Percentiles rank a stretch among this genome's conserved stretches.
These are phyloP conservation scores for Brachyopa scutellaris DNA, from an alignment of 2,888 invertebrate species.

Conservation along the genomic window DNA sequence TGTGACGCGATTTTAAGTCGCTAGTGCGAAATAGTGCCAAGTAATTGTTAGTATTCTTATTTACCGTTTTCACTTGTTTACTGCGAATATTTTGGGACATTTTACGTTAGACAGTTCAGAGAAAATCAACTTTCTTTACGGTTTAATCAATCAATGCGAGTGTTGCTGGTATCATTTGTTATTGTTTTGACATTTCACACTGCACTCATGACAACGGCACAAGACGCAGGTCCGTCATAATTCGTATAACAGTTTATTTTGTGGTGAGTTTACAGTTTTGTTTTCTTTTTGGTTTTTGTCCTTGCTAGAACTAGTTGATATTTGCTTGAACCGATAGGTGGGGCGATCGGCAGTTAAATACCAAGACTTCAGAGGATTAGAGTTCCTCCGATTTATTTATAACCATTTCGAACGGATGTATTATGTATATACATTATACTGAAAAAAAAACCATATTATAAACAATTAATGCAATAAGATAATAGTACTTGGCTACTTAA, in stretches of 20 bases:
- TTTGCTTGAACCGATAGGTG: too few relatives aligned
- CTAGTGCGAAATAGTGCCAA: slow-evolving; percentile 13
- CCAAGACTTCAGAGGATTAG: too few relatives aligned
- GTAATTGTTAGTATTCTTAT: slow-evolving; percentile 13
- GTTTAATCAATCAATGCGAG: slow-evolving; percentile 52
- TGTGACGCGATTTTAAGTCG: slow-evolving; percentile 14
- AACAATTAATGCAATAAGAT: too few relatives aligned
- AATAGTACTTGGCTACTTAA: too few relatives aligned
- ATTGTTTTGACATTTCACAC: slow-evolving; percentile 59
- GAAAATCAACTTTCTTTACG: not conserved
- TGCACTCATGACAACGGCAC: slow-evolving; percentile 61
- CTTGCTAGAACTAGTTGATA: too few relatives aligned
- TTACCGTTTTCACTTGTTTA: slow-evolving; percentile 58
- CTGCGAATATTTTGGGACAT: slow-evolving; percentile 50
- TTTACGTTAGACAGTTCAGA: not conserved
- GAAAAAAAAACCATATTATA: too few relatives aligned
- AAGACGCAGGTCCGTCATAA: slow-evolving; percentile 15
- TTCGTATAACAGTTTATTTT: slow-evolving; percentile 9
- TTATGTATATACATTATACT: too few relatives aligned
- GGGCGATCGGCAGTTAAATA: too few relatives aligned
- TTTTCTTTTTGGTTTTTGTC: too few relatives aligned
- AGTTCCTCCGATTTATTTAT: too few relatives aligned
- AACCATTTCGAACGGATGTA: too few relatives aligned
- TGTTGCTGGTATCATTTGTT: slow-evolving; percentile 51
- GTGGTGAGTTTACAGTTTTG: slow-evolving; percentile 62